Evolutionary conservation across 2,888 invertebrate genomes (phyloP).

Genomic region (Spilarctia lutea): DNA sequence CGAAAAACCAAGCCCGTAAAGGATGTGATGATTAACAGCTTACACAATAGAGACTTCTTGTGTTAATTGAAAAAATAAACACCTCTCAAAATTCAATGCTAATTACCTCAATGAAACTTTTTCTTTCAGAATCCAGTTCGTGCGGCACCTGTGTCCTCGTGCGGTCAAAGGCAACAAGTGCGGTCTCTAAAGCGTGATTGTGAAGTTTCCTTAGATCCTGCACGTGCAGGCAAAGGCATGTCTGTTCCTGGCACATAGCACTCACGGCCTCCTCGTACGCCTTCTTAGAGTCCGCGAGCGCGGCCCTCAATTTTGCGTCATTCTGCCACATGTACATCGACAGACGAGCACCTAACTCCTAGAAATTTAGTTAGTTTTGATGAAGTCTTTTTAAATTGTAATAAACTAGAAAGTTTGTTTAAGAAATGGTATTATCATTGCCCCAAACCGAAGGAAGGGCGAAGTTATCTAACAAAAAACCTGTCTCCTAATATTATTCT

Average conservation of each 20-base stretch:
- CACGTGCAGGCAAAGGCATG: constrained; percentile 44
- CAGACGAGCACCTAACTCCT: constrained; percentile 53
- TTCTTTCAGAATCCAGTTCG: constrained; percentile 83
- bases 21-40: neutral
- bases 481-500: no score
- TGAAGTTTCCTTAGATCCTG: constrained; percentile 27
- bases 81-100: no score
- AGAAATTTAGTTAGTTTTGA: neutral
- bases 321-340: constrained; percentile 47
- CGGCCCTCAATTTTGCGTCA: constrained; percentile 49
- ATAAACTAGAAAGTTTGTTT: no score
- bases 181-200: neutral
- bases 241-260: constrained; percentile 30
- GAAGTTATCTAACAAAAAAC: no score
- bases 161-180: constrained; percentile 1
- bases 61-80: no score
- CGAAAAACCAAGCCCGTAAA: neutral
- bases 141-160: constrained; percentile 20
- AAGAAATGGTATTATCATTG: no score
- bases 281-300: constrained; percentile 33
- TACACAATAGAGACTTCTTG: no score
- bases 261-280: constrained; percentile 42
- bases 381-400: no score
- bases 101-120: constrained; percentile 97
- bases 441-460: no score